Base-by-base conservation (phyloP, 2,113 vertebrate genomes). In the Meles meles region DNA sequence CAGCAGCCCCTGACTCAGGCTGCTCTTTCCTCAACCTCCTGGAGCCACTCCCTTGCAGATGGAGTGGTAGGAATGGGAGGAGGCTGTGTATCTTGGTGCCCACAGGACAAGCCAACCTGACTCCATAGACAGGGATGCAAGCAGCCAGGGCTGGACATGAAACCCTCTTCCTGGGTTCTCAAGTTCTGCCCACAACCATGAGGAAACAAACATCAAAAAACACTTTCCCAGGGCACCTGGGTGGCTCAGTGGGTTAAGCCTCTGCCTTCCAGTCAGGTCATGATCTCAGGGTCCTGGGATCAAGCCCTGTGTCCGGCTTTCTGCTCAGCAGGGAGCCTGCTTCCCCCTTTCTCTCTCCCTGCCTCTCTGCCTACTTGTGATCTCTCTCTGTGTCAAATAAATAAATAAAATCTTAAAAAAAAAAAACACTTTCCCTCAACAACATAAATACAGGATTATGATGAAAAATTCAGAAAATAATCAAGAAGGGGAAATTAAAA, bases 401-500 rank as follows among this genome's bases (percentile, higher is more conserved):
- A 55, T 55, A 55, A 55, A 55, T 55, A 55, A 55, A 18, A 55
- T 55, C 52, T 55, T 55, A 55, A 55, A 18, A 55, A 55, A 52
- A 1, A 29, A 94, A 81, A 97, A 52, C 34, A 52, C 2, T 77
- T 65, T 10, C 34, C 17, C 29, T 57, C 82, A 57, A 37, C 44
- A 49, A 49, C 85, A 91, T 92, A 63, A 63, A 80, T 79, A 67
- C 4, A 90, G 49, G 83, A 81, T 69, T 92, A 74, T 71, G 37
- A 44, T 39, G 55, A 49, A 55, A 93, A 42, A 39, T 77, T 49
- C 71, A 27, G 59, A 89, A 93, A 94, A 88, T 49, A 76, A 55
- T 90, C 42, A n/a, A 84, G 92, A 93, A 88, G 81, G 55, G 18
- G n/a, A 79, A 92, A 67, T 61, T 55, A 74, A 91, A 67, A 69